Evolutionary conservation across 1,140 invertebrate species (phyloP).

Genomic region (Leptinotarsa defecta): DNA sequence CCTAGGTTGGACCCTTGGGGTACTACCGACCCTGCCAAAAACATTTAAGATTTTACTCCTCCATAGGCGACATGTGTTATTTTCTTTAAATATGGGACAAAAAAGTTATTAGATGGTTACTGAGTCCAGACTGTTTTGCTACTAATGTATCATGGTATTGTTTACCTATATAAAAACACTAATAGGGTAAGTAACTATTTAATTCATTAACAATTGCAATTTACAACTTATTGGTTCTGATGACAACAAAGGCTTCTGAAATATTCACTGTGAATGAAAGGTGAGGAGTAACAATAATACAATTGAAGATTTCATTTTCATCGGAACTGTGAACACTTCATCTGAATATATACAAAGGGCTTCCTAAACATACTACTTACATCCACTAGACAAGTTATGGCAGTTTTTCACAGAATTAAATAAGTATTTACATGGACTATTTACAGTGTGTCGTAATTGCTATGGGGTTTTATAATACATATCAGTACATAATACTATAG

Average conservation of each 20-base stretch:
- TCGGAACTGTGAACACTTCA: background rate
- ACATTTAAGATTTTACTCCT: no score
- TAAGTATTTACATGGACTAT: conserved; percentile 21
- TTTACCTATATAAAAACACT: no score
- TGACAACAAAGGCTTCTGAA: background rate
- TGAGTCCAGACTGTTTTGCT: no score
- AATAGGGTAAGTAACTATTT: no score
- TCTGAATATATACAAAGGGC: background rate
- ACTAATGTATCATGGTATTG: no score
- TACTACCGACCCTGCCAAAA: no score
- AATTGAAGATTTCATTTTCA: background rate
- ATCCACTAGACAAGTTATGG: conserved; percentile 6
- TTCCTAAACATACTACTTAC: background rate
- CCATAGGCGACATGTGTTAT: no score
- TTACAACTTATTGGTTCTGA: conserved; percentile 1
- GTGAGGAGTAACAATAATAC: background rate
- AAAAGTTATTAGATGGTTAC: no score
- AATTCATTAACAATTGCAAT: background rate
- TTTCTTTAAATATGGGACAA: no score
- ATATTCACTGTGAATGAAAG: background rate
- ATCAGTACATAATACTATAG: conserved; percentile 21
- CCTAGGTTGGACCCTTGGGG: no score
- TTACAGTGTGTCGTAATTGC: conserved; percentile 13
- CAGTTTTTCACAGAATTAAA: conserved; percentile 20
- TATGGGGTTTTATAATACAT: conserved; percentile 28